A percentile compares a stretch with the other conserved stretches of the same genome.
These are phyloP conservation scores for Picus viridis DNA, from an alignment of 2,797 vertebrate species.

Conservation along the genomic window DNA sequence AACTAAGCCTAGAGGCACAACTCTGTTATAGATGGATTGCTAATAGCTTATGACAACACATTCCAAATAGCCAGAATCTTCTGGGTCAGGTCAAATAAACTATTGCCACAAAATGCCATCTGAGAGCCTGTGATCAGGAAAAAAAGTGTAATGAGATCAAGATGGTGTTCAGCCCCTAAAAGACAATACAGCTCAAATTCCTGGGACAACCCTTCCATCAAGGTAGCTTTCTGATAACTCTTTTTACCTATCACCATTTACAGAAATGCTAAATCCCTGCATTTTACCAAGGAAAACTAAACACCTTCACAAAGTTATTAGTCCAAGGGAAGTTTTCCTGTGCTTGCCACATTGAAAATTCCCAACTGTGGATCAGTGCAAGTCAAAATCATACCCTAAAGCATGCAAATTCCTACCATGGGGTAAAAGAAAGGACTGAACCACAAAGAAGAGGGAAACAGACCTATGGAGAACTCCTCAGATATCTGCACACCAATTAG, in stretches of 20 bases:
- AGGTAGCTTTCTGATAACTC: neutral
- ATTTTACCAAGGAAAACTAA: neutral
- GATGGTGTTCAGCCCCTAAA: constrained; percentile 25
- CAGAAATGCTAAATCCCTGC: neutral
- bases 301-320: neutral
- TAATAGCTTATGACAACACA: constrained; percentile 57
- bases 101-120: constrained; percentile 41
- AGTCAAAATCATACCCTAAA: neutral
- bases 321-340: neutral
- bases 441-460: neutral
- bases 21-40: neutral
- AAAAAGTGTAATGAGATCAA: constrained; percentile 46
- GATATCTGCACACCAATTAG: neutral
- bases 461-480: neutral
- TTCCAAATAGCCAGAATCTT: constrained; percentile 45
- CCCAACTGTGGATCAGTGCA: neutral
- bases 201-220: neutral
- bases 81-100: constrained; percentile 63
- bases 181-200: neutral
- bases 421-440: neutral
- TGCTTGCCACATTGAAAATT: neutral
- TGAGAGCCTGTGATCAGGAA: constrained; percentile 13
- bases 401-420: neutral
- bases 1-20: neutral
- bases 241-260: neutral